Evolutionary conservation across 2,113 vertebrate species (phyloP).

Genomic region (Phalacrocorax brasilianus): DNA sequence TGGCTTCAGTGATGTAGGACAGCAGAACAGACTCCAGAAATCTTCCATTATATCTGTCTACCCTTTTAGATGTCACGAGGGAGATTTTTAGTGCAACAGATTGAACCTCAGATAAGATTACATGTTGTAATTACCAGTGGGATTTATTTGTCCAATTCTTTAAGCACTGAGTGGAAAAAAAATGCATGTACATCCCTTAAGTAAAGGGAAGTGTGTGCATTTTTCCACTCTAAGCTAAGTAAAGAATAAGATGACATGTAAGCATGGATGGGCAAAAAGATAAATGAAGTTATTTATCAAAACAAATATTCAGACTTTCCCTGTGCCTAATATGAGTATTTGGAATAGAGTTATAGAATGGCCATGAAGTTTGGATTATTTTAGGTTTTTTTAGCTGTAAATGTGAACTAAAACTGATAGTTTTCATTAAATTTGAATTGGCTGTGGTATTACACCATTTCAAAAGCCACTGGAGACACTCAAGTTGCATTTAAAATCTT

Average conservation of each 20-base stretch:
- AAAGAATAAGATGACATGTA: background rate
- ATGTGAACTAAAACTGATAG: slow-evolving; percentile 73
- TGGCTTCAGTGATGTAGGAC: background rate
- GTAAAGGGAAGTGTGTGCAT: background rate
- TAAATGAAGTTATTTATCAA: background rate
- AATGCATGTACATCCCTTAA: background rate
- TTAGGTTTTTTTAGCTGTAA: slow-evolving; percentile 41
- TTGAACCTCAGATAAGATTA: slow-evolving; percentile 32
- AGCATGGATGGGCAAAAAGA: slow-evolving; percentile 5
- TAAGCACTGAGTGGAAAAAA: background rate
- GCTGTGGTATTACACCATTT: slow-evolving; percentile 68
- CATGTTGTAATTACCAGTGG: slow-evolving; percentile 15
- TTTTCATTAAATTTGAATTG: slow-evolving; percentile 82
- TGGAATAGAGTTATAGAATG: slow-evolving; percentile 26
- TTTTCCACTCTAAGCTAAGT: background rate
- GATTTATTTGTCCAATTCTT: slow-evolving; percentile 17
- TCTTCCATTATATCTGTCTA: background rate
- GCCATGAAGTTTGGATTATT: background rate
- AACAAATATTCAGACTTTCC: background rate
- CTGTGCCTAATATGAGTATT: background rate
- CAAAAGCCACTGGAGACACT: slow-evolving; percentile 72
- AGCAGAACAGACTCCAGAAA: slow-evolving; percentile 8
- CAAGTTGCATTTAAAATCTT: slow-evolving; percentile 73
- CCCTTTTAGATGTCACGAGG: slow-evolving; percentile 15
- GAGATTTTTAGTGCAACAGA: slow-evolving; percentile 17